Evolutionary conservation across 2,888 invertebrate genomes (phyloP), one percentile per base, ranked within the genome.

Genomic region (Hemaris fuciformis): DNA sequence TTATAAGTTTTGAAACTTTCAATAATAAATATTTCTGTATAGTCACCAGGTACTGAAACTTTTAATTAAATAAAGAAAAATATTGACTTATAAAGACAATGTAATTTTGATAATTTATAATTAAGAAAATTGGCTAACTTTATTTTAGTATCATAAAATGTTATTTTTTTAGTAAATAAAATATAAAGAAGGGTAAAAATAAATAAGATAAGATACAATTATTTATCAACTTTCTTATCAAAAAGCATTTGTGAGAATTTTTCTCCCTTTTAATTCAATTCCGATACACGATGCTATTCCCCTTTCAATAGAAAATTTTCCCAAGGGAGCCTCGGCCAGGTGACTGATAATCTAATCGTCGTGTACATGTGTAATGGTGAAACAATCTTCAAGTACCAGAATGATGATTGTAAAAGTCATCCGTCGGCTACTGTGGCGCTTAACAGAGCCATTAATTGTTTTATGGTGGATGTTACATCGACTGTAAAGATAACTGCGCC

Each of bases 401-500:
- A 71, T 74, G 68, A 73, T 69, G 71, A 74, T 77, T 71, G 72
- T 73, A 68, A 74, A 74, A 74, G 68, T 72, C 77, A 74, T 76
- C 74, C 76, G 72, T 75, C 76, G 70, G 79, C 88, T 84, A 84
- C 88, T 76, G 88, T 81, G 66, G 65, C 73, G 79, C 85, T 90
- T 89, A 81, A 90, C 84, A 79, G 71, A 76, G 74, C 74, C 81
- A 86, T 91, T 89, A 90, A 88, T 88, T 84, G 80, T 89, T 91
- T 88, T 84, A 89, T 86, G 78, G 73, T 73, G 65, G 80, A 76
- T 79, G 81, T 86, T 80, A 84, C 81, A 83, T 83, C 71, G 76
- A 75, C 80, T 78, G 83, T 85, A 81, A 80, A 88, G 88, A 89
- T 89, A 86, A 86, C 79, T 82, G 80, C 70, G 76, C 77, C 64